Base-by-base conservation (phyloP, 2,113 vertebrate species). In the Hymenochirus boettgeri region DNA sequence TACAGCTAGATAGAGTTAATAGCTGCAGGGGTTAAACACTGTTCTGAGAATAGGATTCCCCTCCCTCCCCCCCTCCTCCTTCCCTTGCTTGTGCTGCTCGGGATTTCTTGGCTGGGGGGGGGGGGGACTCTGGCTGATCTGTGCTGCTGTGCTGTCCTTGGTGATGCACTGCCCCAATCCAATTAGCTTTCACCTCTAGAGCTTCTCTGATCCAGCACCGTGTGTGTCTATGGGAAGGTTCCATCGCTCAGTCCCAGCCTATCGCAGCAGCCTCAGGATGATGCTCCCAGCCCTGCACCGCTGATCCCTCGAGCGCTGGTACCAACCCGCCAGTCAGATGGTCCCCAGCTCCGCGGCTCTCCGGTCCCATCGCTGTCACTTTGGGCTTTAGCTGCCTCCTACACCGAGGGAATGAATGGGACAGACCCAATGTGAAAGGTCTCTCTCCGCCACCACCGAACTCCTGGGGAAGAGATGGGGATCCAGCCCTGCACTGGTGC, bases 141-240 rank as follows among this genome's bases (percentile, higher is more conserved):
- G 33, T 35, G 33, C 33, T 35, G 33, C 71, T 77, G 74, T 77
- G 88, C 80, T n/a, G n/a, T 77, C 80, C 84, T 79, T 81, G 77
- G 75, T 82, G 80, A 84, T 82, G 81, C 78, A 79, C 58, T 71
- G 59, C 57, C n/a, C 4, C 71, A 77, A 55, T 71, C 80, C 81
- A 79, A 77, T 82, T 83, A 78, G 31, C 73, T 79, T 84, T 76
- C 72, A 78, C 72, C 75, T 80, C 73, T 71, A 71, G 72, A 8
- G 59, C 72, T 73, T 70, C 4, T 35, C 72, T 80, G 61, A 72
- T n/a, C n/a, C 79, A 85, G 79, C 72, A 63, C 59, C 42, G 39
- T 25, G 59, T 65, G 54, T 57, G 52, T 22, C 19, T 22, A 46
- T 58, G 63, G 33, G 42, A 50, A 23, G 47, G 23, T 39, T 23